Base-by-base conservation (phyloP, 2,797 vertebrate genomes). In the Danio tinwini region DNA sequence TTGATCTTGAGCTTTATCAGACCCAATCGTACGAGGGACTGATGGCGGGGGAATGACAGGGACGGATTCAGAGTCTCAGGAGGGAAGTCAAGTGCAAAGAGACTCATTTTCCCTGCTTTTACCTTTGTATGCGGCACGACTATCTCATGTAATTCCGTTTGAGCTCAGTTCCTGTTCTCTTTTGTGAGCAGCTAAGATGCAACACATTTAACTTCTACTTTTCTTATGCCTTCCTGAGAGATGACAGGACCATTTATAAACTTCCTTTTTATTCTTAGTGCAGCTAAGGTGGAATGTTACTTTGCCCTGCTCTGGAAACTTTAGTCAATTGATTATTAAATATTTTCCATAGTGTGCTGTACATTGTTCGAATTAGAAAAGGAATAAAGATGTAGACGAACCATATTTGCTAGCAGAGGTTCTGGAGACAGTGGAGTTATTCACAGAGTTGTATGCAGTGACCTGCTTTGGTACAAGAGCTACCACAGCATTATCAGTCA, bases 331-430 rank as follows among this genome's bases (percentile, higher is more conserved):
- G 6, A 14, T 45, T 44, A 10, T 63, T n/a, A 39, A 53, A 29
- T 72, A 21, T 39, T 56, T 47, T 10, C 7, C 17, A 19, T 21
- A 5, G 8, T 19, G 37, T 70, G 53, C 9, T 1, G 4, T 42
- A n/a, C 1, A 1, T 42, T 42, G 19, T 61, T 53, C 68, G 55
- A 61, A 12, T 65, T 70, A 74, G 17, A 81, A 71, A 74, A 73
- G 14, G 29, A 42, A 56, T 21, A 14, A 55, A 65, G 14, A 8
- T 16, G n/a, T 10, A 17, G 7, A 50, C 92, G 85, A 91, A 99
- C 97, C 98, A 0, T 99, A 99, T 94, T 98, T 99, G 89, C 97
- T 99, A 4, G 97, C 97, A 13, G 97, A 99, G 0, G 98, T 99
- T 86, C 98, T 93, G 70, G 97, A 99, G 52, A 99, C 96, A 0